These are phyloP conservation scores for Halichondria panicea DNA, from an alignment of 37 sponge, comb jelly and placozoan species.

Conservation along the genomic window DNA sequence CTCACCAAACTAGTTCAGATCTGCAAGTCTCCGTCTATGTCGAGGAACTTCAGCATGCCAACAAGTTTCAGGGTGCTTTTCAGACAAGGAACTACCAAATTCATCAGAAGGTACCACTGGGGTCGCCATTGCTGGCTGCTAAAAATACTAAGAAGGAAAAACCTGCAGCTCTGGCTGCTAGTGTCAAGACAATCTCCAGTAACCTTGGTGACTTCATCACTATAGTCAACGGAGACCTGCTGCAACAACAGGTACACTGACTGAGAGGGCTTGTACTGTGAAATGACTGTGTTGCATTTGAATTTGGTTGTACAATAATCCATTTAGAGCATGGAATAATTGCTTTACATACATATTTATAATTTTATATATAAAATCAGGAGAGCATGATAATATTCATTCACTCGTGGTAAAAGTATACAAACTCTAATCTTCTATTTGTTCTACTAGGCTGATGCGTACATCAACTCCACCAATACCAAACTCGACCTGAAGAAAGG, in stretches of 20 bases:
- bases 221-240: conserved; percentile 17
- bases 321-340: not conserved
- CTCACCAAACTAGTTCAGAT: not conserved
- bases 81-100: not conserved
- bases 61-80: conserved; percentile 1
- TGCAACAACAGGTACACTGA: conserved; percentile 24
- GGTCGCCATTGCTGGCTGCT: not conserved
- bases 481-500: conserved; percentile 29
- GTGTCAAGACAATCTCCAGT: conserved; percentile 1
- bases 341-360: not conserved
- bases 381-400: not conserved
- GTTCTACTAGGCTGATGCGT: conserved; percentile 32
- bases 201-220: conserved; percentile 4
- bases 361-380: too few species aligned
- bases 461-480: conserved; percentile 34
- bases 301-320: too few species aligned
- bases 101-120: not conserved
- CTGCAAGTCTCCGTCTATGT: conserved; percentile 13
- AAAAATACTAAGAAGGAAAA: too few species aligned
- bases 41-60: not conserved
- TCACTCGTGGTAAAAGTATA: not conserved
- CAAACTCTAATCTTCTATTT: not conserved
- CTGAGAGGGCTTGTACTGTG: too few species aligned
- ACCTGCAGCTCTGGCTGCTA: not conserved
- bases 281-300: too few species aligned